phyloP scores from a whole-genome alignment of 2,888 invertebrate species.

The Linyphia triangularis region DNA sequence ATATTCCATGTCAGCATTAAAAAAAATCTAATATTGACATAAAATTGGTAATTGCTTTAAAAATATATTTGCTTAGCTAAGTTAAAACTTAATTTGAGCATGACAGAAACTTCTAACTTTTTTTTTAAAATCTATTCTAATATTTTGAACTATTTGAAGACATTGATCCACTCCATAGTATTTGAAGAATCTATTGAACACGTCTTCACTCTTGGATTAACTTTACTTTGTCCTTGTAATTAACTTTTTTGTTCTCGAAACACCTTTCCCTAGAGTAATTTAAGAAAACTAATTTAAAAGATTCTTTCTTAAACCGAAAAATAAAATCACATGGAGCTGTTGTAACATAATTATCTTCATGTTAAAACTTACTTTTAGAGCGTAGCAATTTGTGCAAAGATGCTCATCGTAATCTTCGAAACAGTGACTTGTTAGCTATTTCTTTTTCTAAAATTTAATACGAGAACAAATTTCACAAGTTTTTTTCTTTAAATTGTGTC shows the following conservation, averaged over 20 bases:
- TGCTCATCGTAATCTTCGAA: neutral
- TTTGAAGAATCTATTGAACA: neutral
- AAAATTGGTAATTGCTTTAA: no score
- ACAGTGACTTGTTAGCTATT: neutral
- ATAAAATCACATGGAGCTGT: slow-evolving; percentile 16
- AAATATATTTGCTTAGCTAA: no score
- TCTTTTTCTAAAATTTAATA: neutral
- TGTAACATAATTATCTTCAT: slow-evolving; percentile 43
- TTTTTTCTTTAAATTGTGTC: no score
- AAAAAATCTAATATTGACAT: no score
- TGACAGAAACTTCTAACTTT: no score
- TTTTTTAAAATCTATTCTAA: no score
- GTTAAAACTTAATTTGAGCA: no score
- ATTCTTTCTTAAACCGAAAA: neutral
- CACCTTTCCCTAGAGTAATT: slow-evolving; percentile 2
- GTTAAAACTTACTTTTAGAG: slow-evolving; percentile 29
- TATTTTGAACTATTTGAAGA: slow-evolving; percentile 9
- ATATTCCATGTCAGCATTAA: no score
- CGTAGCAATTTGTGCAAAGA: slow-evolving; percentile 5
- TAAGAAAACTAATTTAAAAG: slow-evolving; percentile 41
- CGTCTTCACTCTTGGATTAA: slow-evolving; percentile 13
- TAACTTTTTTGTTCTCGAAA: slow-evolving; percentile 23
- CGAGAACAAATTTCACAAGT: slow-evolving; percentile 10
- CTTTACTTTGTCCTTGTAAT: slow-evolving; percentile 7
- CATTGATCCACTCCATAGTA: slow-evolving; percentile 20